Base-by-base conservation (phyloP, 2,888 invertebrate species). In the Tipula vernalis region DNA sequence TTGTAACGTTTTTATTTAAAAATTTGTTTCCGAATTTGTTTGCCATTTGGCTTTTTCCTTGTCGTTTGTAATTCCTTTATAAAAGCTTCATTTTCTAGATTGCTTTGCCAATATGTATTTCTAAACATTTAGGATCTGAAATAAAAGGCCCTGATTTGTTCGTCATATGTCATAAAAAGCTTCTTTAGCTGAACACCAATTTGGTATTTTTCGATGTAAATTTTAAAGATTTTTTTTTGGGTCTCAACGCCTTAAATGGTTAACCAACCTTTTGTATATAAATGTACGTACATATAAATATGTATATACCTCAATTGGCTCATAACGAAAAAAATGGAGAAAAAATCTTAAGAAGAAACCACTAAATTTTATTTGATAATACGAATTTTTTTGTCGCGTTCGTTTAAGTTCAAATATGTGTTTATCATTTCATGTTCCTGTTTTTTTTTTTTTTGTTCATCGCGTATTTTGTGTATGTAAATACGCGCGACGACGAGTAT, bases 281-380 rank as follows among this genome's bases (percentile, higher is more conserved):
- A 6, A 39, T 39, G 6, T 71, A 13, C 28, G 0, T 28, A 28
- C 28, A 28, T 28, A 28, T 2, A 28, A 28, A 28, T 28, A 28
- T 28, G n/a, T 57, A 71, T 71, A 10, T 71, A 71, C 71, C 28
- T 57, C 28, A 71, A 28, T 28, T 71, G 71, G 71, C 71, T 71
- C 71, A 28, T 71, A 71, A 71, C 71, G 18, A 57, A 15, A 57
- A 28, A 28, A 28, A 28, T 28, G n/a, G n/a, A n/a, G n/a, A 28
- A 51, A 71, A 71, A 71, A 28, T 12, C 28, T 71, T 71, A 71
- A 71, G 71, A 71, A 18, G 28, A 71, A 71, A 71, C 71, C 71
- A 71, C 71, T 71, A 71, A 71, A 71, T 71, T 71, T 71, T 71
- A 71, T 71, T 71, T 71, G 71, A 71, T 71, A 71, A 71, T 71